Base-by-base conservation (phyloP, 2,113 vertebrate species). In the Bubo scandiacus region DNA sequence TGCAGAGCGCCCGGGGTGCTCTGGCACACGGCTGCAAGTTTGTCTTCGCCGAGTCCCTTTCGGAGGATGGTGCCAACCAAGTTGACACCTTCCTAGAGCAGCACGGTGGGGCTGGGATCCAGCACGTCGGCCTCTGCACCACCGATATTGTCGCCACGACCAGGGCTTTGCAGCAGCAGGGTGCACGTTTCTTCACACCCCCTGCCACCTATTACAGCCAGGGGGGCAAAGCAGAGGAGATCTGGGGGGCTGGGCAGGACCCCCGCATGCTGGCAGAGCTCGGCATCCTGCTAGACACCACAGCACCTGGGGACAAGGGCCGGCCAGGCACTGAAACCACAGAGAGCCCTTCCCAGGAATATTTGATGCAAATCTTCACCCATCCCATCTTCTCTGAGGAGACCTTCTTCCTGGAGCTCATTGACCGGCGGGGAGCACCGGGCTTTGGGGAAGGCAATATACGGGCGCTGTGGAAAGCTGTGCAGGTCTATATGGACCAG, bases 371-470 rank as follows among this genome's bases (percentile, higher is more conserved):
- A 97, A 98, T 99, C 72, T 99, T 99, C 86, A 99, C 99, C 45
- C 99, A 98, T 91, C 99, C 99, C 74, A 94, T 99, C 81, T 99
- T 99, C 52, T 87, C 96, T 0, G 99, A 99, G 95, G 98, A 99
- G 80, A 99, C 99, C 5, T 99, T 99, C 96, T 99, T 99, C 97
- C 96, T 99, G 71, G 99, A 99, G 97, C 98, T 99, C 75, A 99
- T 99, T 51, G 98, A 99, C 95, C 98, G 99, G 8, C 97, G 96
- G 51, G 99, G 99, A 29, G 99, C 99, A 0, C 97, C 81, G 0
- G 99, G 99, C 27, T 99, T 99, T 0, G 99, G 99, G 5, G 99
- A 99, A 51, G 99, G 99, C 75, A 99, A 99, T 90, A 99, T 99
- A 87, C 96, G 80, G 22, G 99, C 99, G 0, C 97, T 99, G 75